Conservation (phyloP, 2,888 invertebrate genomes). For the Mystacides longicornis region DNA sequence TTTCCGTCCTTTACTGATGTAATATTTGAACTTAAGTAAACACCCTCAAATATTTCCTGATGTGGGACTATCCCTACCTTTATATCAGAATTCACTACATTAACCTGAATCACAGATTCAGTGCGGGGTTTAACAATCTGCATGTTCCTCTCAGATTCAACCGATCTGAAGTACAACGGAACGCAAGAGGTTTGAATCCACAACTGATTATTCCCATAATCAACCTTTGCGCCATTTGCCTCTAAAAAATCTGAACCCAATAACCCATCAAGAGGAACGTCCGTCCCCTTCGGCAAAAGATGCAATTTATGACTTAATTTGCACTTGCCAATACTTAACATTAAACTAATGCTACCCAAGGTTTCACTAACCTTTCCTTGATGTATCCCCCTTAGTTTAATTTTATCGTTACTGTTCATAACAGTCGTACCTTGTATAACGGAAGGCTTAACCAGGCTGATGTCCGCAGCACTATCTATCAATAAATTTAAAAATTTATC, state of each 20-base stretch:
- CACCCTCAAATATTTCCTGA: background rate
- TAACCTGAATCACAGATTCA: background rate
- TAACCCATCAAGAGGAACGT: background rate
- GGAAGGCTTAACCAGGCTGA: background rate
- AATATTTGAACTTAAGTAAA: background rate
- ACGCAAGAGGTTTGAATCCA: background rate
- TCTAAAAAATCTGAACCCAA: background rate
- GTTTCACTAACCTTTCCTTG: background rate
- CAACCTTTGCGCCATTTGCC: background rate
- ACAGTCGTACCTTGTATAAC: background rate
- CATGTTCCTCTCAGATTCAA: background rate
- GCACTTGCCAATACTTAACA: background rate
- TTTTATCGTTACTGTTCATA: background rate
- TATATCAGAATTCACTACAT: background rate
- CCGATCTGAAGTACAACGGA: background rate
- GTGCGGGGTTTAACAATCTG: background rate
- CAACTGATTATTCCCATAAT: background rate
- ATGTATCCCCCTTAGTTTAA: background rate
- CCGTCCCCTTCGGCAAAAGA: background rate
- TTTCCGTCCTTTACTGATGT: background rate
- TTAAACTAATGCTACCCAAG: background rate
- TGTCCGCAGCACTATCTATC: slow-evolving; percentile 1
- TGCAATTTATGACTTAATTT: background rate
- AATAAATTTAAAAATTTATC: background rate
- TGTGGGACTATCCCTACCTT: background rate